These are phyloP conservation scores for Stenoptilia bipunctidactyla DNA, from an alignment of 2,888 invertebrate genomes.

Conservation along the genomic window DNA sequence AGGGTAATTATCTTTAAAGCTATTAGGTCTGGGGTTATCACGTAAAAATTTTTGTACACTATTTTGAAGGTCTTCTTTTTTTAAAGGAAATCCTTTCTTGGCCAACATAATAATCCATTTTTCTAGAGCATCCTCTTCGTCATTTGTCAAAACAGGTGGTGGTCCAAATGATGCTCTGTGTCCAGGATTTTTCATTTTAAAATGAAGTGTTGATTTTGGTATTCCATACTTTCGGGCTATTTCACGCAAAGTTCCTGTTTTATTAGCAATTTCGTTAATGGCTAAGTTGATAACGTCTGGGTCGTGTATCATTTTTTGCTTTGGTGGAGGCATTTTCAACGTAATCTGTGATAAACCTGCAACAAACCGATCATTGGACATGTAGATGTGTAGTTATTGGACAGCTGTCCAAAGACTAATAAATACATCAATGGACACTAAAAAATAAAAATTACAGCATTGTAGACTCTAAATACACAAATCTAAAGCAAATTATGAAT, in stretches of 20 bases:
- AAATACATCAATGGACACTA: too few species aligned
- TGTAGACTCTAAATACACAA: not conserved
- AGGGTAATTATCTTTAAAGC: constrained; percentile 11
- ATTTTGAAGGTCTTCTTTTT: constrained; percentile 3
- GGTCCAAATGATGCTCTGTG: constrained; percentile 3
- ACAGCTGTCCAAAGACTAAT: not conserved
- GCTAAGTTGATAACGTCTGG: not conserved
- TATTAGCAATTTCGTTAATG: not conserved
- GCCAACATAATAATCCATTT: constrained; percentile 1
- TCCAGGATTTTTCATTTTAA: constrained; percentile 4
- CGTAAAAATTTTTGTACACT: constrained; percentile 5
- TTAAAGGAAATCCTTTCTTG: constrained; percentile 6
- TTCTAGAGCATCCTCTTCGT: constrained; percentile 3
- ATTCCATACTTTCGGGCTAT: constrained; percentile 13
- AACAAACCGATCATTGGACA: not conserved
- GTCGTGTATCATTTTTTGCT: not conserved
- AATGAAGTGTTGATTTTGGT: constrained; percentile 8
- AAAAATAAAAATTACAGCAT: not conserved
- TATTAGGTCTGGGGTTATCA: constrained; percentile 8
- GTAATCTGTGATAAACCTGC: not conserved
- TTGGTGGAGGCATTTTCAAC: not conserved
- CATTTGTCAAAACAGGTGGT: constrained; percentile 2
- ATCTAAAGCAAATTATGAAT: not conserved
- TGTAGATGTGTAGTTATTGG: not conserved
- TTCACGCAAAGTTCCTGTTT: constrained; percentile 3